These are phyloP conservation scores for Syngnathoides biaculeatus DNA, from an alignment of 2,113 vertebrate genomes.

Conservation along the genomic window DNA sequence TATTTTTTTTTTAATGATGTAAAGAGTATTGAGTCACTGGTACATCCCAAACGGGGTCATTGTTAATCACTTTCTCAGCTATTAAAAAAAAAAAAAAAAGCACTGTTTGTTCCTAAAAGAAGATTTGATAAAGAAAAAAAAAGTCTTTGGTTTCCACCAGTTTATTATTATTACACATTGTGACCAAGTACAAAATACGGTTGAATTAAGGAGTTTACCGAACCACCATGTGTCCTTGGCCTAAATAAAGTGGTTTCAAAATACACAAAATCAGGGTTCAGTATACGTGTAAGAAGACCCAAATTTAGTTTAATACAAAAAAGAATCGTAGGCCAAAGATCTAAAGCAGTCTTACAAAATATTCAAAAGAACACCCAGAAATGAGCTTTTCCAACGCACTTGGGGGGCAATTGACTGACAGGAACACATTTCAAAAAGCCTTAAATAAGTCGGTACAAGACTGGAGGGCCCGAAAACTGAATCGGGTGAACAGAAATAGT, in stretches of 20 bases:
- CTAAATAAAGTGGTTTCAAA: conserved; percentile 72
- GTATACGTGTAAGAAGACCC: conserved; percentile 72
- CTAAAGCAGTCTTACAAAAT: conserved; percentile 76
- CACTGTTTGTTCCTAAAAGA: conserved; percentile 39
- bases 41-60: conserved; percentile 10
- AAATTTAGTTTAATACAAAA: conserved; percentile 75
- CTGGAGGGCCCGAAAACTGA: conserved; percentile 1
- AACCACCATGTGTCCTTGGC: conserved; percentile 55
- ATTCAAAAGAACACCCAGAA: conserved; percentile 71
- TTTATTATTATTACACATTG: conserved; percentile 73
- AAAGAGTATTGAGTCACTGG: conserved; percentile 33
- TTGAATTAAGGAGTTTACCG: conserved; percentile 73
- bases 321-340: conserved; percentile 68
- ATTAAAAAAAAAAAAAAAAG: conserved; percentile 1
- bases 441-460: conserved; percentile 52
- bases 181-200: conserved; percentile 81
- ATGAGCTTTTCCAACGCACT: conserved; percentile 64
- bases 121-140: conserved; percentile 52
- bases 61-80: conserved; percentile 25
- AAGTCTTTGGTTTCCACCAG: conserved; percentile 60
- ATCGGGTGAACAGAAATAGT: conserved; percentile 40
- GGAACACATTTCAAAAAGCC: conserved; percentile 66
- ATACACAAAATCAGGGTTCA: conserved; percentile 75
- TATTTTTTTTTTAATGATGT: conserved; percentile 50
- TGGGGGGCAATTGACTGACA: conserved; percentile 72